Conservation (phyloP, 92 coral and sea anemone genomes). For the Pocillopora meandrina region DNA sequence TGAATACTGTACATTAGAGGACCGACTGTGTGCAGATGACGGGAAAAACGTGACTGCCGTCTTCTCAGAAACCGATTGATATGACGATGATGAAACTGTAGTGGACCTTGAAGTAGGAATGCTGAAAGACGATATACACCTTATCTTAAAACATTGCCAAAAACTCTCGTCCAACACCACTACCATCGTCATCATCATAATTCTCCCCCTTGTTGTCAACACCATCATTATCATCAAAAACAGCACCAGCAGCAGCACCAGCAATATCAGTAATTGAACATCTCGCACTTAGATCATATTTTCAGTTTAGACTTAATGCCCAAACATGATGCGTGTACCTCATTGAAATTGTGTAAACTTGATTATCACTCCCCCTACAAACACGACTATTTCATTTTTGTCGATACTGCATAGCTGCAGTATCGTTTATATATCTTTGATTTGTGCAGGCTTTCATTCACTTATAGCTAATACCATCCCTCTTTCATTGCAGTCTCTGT, state of each 20-base stretch:
- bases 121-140: neutral
- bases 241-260: neutral
- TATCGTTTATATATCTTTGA: too few relatives aligned
- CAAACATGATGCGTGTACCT: too few relatives aligned
- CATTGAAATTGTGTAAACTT: too few relatives aligned
- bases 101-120: neutral
- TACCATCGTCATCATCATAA: neutral
- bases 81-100: neutral
- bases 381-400: too few relatives aligned
- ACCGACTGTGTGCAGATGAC: neutral
- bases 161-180: neutral
- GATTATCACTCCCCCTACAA: too few relatives aligned
- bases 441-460: too few relatives aligned
- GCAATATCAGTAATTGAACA: neutral
- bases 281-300: neutral
- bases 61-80: conserved; percentile 15
- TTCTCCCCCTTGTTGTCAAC: neutral
- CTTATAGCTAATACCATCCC: too few relatives aligned
- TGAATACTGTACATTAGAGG: conserved; percentile 13
- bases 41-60: conserved; percentile 27
- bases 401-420: too few relatives aligned
- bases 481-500: too few relatives aligned
- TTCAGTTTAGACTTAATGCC: too few relatives aligned
- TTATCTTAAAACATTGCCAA: conserved; percentile 21
- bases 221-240: neutral